These are phyloP conservation scores for Microplitis deprimator DNA, from an alignment of 2,888 invertebrate genomes.

Conservation along the genomic window DNA sequence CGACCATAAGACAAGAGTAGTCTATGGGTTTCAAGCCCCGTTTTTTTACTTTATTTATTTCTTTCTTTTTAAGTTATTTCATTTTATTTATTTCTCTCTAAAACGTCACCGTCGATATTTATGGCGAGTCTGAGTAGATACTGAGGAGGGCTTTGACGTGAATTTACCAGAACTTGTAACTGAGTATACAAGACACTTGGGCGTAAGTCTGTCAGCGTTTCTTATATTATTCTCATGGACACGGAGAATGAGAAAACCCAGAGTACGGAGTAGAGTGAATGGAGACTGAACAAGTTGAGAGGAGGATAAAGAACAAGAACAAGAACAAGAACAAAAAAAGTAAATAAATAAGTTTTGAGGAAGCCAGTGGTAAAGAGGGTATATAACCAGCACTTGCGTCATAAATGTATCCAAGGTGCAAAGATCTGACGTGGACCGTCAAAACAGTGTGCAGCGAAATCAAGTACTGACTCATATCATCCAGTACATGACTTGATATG, in stretches of 20 bases:
- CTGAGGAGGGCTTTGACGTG: slow-evolving; percentile 57
- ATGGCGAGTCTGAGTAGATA: slow-evolving; percentile 63
- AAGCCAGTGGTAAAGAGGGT: too few relatives aligned
- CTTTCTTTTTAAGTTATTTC: slow-evolving; percentile 51
- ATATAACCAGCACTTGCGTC: slow-evolving; percentile 4
- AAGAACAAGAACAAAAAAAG: too few relatives aligned
- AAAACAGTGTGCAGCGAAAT: too few relatives aligned
- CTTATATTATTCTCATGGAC: slow-evolving; percentile 17
- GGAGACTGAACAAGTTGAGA: too few relatives aligned
- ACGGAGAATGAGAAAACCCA: slow-evolving; percentile 14
- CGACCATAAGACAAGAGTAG: slow-evolving; percentile 51
- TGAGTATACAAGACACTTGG: slow-evolving; percentile 51
- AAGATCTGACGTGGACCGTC: too few relatives aligned
- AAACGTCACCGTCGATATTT: slow-evolving; percentile 69
- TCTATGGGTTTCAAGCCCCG: slow-evolving; percentile 57
- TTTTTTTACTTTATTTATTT: slow-evolving; percentile 52
- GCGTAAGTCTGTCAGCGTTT: slow-evolving; percentile 65
- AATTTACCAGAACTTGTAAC: slow-evolving; percentile 48
- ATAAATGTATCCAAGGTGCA: neutral
- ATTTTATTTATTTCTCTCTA: slow-evolving; percentile 51
- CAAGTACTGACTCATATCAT: too few relatives aligned
- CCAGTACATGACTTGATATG: too few relatives aligned
- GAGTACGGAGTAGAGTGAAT: too few relatives aligned
- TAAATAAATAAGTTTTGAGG: too few relatives aligned
- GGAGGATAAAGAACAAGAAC: too few relatives aligned